Evolutionary conservation across 2,113 vertebrate species (phyloP).

Genomic region (Andinoacara biseriatus): DNA sequence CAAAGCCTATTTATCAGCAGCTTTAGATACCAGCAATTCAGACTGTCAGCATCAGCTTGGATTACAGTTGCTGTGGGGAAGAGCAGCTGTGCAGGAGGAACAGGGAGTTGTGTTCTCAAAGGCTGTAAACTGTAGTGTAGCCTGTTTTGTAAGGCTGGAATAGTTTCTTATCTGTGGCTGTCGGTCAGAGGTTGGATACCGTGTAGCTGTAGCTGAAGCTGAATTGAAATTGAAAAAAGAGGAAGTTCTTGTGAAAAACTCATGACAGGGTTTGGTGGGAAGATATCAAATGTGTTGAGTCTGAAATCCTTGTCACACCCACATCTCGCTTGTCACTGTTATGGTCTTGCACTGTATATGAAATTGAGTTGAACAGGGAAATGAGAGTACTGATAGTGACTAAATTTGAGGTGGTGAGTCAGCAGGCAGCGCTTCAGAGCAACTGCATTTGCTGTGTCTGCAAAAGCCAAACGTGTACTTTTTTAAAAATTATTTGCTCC

Average conservation of each 20-base stretch:
- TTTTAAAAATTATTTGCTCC: too few species aligned
- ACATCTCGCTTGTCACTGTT: too few species aligned
- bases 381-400: not conserved
- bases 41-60: conserved; percentile 15
- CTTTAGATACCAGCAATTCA: not conserved
- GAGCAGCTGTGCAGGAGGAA: not conserved
- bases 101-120: not conserved
- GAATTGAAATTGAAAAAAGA: conserved; percentile 39
- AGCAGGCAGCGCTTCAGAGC: not conserved
- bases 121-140: not conserved
- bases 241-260: conserved; percentile 32
- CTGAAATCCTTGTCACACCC: not conserved
- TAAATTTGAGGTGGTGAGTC: not conserved
- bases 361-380: not conserved
- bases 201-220: not conserved
- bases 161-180: not conserved
- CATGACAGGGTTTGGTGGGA: not conserved
- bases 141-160: conserved; percentile 3
- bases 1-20: conserved; percentile 8
- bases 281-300: not conserved
- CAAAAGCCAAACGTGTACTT: not conserved
- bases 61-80: not conserved
- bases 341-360: too few species aligned
- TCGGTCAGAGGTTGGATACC: not conserved
- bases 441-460: rapidly evolving